A percentile compares a stretch with the other conserved stretches of the same genome.
These are phyloP conservation scores for Xanthorhoe designata DNA, from an alignment of 2,888 invertebrate genomes.

Conservation along the genomic window DNA sequence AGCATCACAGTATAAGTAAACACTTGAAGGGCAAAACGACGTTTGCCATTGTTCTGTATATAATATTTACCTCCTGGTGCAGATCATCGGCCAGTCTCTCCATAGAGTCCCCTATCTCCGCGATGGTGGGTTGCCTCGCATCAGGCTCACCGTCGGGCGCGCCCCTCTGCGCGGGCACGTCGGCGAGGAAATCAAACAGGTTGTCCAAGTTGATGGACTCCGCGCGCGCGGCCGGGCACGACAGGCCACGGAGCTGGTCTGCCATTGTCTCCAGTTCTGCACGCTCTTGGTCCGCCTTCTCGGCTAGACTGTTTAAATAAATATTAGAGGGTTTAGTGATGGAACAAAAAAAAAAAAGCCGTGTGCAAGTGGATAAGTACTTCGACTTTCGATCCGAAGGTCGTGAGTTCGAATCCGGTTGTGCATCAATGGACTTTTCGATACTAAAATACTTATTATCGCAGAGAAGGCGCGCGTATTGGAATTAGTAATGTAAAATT, in stretches of 20 bases:
- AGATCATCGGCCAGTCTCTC: constrained; percentile 92
- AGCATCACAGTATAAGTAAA: too few relatives aligned
- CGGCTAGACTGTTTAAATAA: constrained; percentile 80
- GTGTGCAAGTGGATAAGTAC: too few relatives aligned
- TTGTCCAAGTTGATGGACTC: constrained; percentile 95
- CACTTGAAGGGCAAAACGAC: too few relatives aligned
- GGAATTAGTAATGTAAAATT: too few relatives aligned
- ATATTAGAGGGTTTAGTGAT: neutral
- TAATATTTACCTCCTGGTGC: constrained; percentile 81
- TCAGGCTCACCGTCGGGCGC: constrained; percentile 81
- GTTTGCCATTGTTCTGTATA: neutral
- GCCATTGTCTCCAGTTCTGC: constrained; percentile 83
- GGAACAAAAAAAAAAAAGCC: neutral
- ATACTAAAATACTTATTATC: too few relatives aligned
- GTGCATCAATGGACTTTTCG: too few relatives aligned
- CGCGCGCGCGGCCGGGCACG: constrained; percentile 73
- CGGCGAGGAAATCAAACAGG: constrained; percentile 95
- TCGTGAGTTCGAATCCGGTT: too few relatives aligned
- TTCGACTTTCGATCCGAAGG: too few relatives aligned
- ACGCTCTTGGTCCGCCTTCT: constrained; percentile 87
- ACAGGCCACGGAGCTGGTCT: constrained; percentile 73
- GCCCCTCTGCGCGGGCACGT: constrained; percentile 85
- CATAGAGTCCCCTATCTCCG: constrained; percentile 94
- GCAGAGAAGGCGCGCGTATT: too few relatives aligned
- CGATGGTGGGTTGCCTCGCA: constrained; percentile 88